Base-by-base conservation (phyloP, 2,888 invertebrate genomes). In the Lottia gigantea region DNA sequence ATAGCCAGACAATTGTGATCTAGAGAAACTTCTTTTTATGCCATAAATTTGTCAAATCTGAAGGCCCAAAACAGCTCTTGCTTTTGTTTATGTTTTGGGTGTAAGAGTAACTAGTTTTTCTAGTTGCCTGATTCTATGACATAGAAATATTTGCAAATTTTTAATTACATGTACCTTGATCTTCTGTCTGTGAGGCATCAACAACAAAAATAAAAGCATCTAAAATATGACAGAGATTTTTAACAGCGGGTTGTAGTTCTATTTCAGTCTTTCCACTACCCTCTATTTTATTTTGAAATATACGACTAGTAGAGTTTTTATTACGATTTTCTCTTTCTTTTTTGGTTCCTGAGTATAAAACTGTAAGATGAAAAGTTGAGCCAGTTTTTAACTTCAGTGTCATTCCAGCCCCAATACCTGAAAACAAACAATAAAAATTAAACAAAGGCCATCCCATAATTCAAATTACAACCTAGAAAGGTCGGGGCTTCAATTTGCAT, bases 131-230 rank as follows among this genome's bases (percentile, higher is more conserved):
- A n/a, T n/a, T n/a, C n/a, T n/a, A n/a, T n/a, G n/a, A n/a, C n/a
- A n/a, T n/a, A n/a, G n/a, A n/a, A n/a, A n/a, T n/a, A n/a, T n/a
- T n/a, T n/a, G n/a, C n/a, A n/a, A n/a, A n/a, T n/a, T n/a, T n/a
- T n/a, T n/a, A n/a, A n/a, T n/a, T n/a, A 31, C 2, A 6, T 2
- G 31, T 72, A 82, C 82, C 72, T 69, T 74, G 64, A 14, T 77
- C 75, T 26, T 62, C 40, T 12, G 68, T 70, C 66, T 71, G 68
- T 1, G 83, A 78, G 1, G 85, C 83, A 79, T 87, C 85, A 8
- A 85, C 77, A 25, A 86, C 85, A 80, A 84, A 87, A n/a, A 87
- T 78, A 68, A 86, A 84, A 2, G 81, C 87, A 79, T 86, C 86
- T 14, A 86, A 74, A 15, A 83, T 82, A 40, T 79, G 79, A 75